Evolutionary conservation across 2,888 invertebrate genomes (phyloP).

Genomic region (Mechanitis mazaeus): DNA sequence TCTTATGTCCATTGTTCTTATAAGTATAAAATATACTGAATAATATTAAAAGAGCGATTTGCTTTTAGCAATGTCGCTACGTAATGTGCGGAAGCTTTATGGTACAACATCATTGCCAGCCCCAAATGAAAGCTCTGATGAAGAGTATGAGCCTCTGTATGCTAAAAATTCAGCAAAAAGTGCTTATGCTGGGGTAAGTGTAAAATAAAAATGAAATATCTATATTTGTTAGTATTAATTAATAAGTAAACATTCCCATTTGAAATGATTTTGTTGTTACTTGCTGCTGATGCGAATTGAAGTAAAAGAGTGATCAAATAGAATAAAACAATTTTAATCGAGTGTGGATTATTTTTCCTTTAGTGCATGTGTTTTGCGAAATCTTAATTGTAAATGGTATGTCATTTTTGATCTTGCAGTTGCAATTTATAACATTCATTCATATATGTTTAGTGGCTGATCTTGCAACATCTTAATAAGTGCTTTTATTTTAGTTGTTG

Average conservation of each 20-base stretch:
- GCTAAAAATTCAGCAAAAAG: conserved; percentile 24
- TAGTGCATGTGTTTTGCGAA: no score
- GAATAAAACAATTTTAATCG: no score
- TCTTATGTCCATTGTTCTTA: not conserved
- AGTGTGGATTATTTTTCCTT: no score
- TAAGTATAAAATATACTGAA: not conserved
- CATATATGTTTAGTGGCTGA: not conserved
- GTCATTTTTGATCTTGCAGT: no score
- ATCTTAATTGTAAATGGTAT: no score
- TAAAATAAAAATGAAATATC: not conserved
- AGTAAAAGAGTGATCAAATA: no score
- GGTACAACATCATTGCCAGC: conserved; percentile 33
- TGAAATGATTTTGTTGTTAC: no score
- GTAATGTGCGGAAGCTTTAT: conserved; percentile 37
- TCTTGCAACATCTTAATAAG: conserved; percentile 5
- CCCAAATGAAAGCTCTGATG: conserved; percentile 41
- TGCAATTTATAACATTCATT: no score
- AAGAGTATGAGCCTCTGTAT: conserved; percentile 44
- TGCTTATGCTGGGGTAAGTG: conserved; percentile 35
- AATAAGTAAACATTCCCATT: no score
- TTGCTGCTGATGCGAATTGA: no score
- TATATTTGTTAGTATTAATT: conserved; percentile 3
- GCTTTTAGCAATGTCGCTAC: conserved; percentile 32
- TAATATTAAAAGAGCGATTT: not conserved
- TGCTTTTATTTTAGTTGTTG: conserved; percentile 28